A percentile compares a stretch with the other conserved stretches of the same genome.
Evolutionary conservation across 2,113 vertebrate species (phyloP).

Genomic region (Oriolus oriolus): DNA sequence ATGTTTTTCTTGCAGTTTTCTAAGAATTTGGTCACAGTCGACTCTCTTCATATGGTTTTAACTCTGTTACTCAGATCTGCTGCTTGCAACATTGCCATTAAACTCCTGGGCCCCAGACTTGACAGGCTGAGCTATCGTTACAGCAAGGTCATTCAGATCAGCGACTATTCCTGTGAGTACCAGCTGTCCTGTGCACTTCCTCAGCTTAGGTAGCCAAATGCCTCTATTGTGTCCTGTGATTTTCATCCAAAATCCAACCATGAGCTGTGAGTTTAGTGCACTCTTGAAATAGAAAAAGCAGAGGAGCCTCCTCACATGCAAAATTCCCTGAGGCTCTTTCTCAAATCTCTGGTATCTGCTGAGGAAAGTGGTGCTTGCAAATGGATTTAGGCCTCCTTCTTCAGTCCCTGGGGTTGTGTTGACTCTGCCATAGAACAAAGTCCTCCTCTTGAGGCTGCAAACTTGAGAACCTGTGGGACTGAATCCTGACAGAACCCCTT

Average conservation of each 20-base stretch:
- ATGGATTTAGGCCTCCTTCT: background rate
- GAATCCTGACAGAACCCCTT: background rate
- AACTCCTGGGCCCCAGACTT: constrained; percentile 73
- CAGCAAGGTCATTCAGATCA: constrained; percentile 77
- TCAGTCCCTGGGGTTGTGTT: background rate
- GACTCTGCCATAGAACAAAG: background rate
- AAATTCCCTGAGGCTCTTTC: background rate
- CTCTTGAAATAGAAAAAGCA: background rate
- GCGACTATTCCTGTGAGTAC: constrained; percentile 75
- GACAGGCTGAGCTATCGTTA: constrained; percentile 74
- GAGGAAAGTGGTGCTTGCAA: background rate
- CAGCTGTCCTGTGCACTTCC: background rate
- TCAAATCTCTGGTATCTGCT: background rate
- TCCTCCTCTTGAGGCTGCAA: background rate
- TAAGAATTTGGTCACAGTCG: background rate
- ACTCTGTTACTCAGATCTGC: constrained; percentile 67
- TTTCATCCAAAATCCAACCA: background rate
- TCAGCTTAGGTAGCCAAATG: background rate
- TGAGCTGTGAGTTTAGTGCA: background rate
- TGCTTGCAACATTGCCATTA: constrained; percentile 79
- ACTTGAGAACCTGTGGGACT: background rate
- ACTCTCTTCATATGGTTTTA: background rate
- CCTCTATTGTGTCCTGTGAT: background rate
- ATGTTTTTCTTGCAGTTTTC: background rate
- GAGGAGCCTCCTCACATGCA: background rate